Base-by-base conservation (phyloP, 2,888 invertebrate genomes). In the Diaphora mendica region DNA sequence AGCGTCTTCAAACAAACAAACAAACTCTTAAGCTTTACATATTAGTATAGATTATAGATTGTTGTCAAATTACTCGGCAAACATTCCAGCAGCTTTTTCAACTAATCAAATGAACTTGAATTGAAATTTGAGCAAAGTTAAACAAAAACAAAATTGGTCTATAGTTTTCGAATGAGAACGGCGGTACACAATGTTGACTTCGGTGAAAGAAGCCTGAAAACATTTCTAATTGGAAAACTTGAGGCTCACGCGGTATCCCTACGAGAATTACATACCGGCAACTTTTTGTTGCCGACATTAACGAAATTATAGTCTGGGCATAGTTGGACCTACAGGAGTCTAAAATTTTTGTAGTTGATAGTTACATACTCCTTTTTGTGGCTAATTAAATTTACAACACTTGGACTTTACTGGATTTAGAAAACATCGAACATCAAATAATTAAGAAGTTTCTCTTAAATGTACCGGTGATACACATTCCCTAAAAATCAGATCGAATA, bases 141-240 rank as follows among this genome's bases (percentile, higher is more conserved):
- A 78, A 78, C 77, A 79, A 73, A 76, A 62, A 81, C 76, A 76
- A 76, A 80, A 86, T 84, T 78, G 77, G 76, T 64, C 35, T 75
- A 71, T 71, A 76, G 68, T 71, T 75, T 30, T 66, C 67, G 17
- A 44, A 48, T 51, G 73, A 73, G 77, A 68, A 67, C 42, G 39
- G 66, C 64, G 55, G 59, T 51, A 42, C 74, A 68, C 77, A 81
- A 55, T 64, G 23, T n/a, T 48, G 67, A 66, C 77, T 76, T 78
- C 62, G 66, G 55, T 26, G 30, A 51, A 76, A 72, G 39, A 72
- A 66, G 44, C 79, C 74, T 70, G 79, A 84, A 85, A 86, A 81
- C 81, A 80, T 82, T 70, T 87, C 80, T 89, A 88, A 90, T 89
- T 88, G 84, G 85, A 85, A 87, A 89, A 90, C 88, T 90, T 89